These are phyloP conservation scores for Oophaga pumilio DNA, from an alignment of 2,113 vertebrate species.

Conservation along the genomic window DNA sequence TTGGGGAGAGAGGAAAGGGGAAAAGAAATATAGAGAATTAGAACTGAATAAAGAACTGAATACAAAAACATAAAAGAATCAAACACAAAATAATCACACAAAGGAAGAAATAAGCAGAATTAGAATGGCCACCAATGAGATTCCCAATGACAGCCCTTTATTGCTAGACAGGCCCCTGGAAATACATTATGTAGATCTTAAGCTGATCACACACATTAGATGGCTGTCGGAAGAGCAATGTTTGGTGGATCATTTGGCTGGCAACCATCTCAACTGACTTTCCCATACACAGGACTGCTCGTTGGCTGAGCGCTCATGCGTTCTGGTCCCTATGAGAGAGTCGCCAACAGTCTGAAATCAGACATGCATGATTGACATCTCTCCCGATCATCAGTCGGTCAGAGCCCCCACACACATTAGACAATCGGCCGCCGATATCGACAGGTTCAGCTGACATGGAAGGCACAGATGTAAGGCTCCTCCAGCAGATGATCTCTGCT, in stretches of 20 bases:
- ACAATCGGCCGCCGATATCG: too few relatives aligned
- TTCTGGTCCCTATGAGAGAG: too few relatives aligned
- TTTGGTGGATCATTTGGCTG: too few relatives aligned
- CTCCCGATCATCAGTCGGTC: too few relatives aligned
- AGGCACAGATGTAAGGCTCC: not conserved
- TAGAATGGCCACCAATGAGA: not conserved
- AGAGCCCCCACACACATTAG: too few relatives aligned
- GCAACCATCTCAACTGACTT: too few relatives aligned
- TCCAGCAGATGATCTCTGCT: not conserved
- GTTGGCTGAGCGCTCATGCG: too few relatives aligned
- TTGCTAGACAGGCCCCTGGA: not conserved
- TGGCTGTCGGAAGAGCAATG: too few relatives aligned
- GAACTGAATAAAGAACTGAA: not conserved
- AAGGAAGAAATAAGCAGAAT: not conserved
- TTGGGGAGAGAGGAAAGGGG: not conserved
- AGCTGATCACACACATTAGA: not conserved
- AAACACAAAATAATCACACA: not conserved
- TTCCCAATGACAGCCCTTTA: not conserved
- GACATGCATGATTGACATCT: too few relatives aligned
- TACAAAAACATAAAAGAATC: not conserved
- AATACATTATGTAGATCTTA: not conserved
- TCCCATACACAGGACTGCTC: too few relatives aligned
- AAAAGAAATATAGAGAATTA: slow-evolving; percentile 49
- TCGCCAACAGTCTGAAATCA: too few relatives aligned
- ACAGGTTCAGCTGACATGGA: not conserved